Evolutionary conservation across 2,888 invertebrate species (phyloP).

Genomic region (Proisotoma minuta): DNA sequence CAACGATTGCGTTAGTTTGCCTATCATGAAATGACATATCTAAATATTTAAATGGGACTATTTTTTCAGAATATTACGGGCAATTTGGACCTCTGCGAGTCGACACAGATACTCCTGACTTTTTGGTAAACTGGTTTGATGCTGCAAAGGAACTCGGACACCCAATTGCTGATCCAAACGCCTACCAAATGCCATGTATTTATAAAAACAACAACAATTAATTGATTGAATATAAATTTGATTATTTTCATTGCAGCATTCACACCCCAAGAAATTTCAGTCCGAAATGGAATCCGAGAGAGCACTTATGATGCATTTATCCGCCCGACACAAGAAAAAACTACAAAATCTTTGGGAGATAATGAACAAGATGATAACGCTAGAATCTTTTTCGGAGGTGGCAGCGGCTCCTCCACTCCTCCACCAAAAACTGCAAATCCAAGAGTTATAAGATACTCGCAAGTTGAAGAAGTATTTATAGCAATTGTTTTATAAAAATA

Average conservation of each 20-base stretch:
- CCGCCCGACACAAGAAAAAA: constrained; percentile 10
- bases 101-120: constrained; percentile 12
- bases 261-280: constrained; percentile 12
- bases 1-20: neutral
- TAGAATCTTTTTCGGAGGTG: too few species aligned
- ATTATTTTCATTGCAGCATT: constrained; percentile 8
- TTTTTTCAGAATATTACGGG: constrained; percentile 19
- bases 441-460: constrained; percentile 26
- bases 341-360: too few species aligned
- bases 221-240: neutral
- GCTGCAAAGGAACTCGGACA: constrained; percentile 26
- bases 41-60: neutral
- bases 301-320: constrained; percentile 16
- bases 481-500: neutral
- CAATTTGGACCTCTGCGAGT: constrained; percentile 14
- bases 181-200: constrained; percentile 18
- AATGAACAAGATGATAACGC: too few species aligned
- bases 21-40: neutral
- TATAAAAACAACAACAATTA: neutral
- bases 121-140: constrained; percentile 18
- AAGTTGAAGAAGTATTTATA: neutral
- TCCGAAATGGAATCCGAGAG: constrained; percentile 7
- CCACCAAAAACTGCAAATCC: too few species aligned
- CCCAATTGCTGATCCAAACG: constrained; percentile 16
- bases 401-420: too few species aligned